Conservation (phyloP, 2,888 invertebrate genomes). For the Flexamia atlantica region DNA sequence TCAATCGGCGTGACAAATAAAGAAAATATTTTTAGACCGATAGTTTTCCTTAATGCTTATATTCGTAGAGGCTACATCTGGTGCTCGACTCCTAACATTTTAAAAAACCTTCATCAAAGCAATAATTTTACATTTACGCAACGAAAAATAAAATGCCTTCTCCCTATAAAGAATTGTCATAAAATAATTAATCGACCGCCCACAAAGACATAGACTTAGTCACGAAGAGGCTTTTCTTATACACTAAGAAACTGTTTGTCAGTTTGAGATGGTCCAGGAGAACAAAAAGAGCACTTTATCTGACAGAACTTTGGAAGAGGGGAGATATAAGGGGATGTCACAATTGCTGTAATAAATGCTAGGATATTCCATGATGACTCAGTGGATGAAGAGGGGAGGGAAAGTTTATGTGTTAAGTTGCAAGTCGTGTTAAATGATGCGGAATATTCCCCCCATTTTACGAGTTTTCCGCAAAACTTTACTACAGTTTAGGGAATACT, state of each 20-base stretch:
- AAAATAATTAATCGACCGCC: background rate
- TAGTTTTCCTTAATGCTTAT: no score
- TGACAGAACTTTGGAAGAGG: background rate
- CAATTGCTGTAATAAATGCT: slow-evolving; percentile 1
- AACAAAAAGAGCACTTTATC: slow-evolving; percentile 10
- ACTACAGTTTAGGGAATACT: background rate
- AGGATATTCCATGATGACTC: background rate
- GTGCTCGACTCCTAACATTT: no score
- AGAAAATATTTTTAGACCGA: no score
- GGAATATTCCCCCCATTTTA: background rate
- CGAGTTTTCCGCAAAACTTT: background rate
- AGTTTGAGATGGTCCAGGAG: background rate
- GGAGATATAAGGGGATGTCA: background rate
- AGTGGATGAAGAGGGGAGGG: background rate
- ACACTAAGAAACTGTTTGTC: background rate
- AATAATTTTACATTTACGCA: no score
- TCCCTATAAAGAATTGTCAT: background rate
- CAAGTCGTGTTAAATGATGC: background rate
- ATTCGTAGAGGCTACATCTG: no score
- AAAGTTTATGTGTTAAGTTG: background rate
- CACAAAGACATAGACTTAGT: background rate
- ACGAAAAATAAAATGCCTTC: no score
- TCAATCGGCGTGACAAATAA: no score
- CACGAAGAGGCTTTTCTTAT: background rate
- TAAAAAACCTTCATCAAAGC: no score